phyloP scores from a whole-genome alignment of 2,797 vertebrate genomes.

The Malurus leucopterus region DNA sequence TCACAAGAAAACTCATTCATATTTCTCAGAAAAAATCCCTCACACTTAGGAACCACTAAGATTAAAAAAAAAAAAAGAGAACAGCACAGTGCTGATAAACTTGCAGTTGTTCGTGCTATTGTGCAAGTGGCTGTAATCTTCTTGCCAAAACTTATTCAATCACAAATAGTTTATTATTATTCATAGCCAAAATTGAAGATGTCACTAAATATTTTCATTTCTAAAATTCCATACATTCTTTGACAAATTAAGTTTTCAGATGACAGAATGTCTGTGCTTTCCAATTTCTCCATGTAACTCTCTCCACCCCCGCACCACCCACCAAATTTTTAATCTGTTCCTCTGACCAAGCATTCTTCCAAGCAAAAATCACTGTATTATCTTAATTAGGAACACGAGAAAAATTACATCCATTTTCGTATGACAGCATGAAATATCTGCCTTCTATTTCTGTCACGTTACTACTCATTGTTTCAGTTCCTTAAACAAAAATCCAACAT shows the following conservation, averaged over 20 bases:
- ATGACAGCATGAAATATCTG: background rate
- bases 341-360: background rate
- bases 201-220: conserved; percentile 36
- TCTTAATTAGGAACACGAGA: background rate
- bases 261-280: background rate
- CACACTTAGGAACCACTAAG: background rate
- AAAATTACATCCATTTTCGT: background rate
- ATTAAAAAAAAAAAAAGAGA: background rate
- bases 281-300: conserved; percentile 16
- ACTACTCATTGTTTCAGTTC: background rate
- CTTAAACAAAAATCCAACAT: background rate
- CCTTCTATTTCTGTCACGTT: background rate
- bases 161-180: conserved; percentile 11
- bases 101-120: background rate
- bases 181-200: conserved; percentile 9
- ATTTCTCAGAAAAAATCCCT: background rate
- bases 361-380: conserved; percentile 14
- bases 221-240: conserved; percentile 49
- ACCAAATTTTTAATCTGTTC: conserved; percentile 9
- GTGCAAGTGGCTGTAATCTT: background rate
- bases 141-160: conserved; percentile 20
- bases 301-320: background rate
- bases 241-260: conserved; percentile 26
- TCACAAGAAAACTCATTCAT: background rate
- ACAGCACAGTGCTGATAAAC: background rate